Evolutionary conservation across 1,140 invertebrate genomes (phyloP).

Genomic region (Brachionus manjavacas): DNA sequence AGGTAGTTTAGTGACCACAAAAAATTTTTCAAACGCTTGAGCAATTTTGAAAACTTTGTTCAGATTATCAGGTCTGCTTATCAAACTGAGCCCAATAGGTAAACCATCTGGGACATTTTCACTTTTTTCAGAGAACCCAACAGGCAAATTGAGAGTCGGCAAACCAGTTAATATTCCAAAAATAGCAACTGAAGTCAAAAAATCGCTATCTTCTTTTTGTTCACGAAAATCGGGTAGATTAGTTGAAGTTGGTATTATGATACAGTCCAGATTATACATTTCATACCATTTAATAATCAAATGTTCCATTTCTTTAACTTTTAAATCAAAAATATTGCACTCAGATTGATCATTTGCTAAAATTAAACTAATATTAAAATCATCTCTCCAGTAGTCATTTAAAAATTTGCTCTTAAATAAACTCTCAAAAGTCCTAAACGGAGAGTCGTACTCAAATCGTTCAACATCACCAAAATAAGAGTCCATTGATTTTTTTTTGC

Average conservation of each 20-base stretch:
- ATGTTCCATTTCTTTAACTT: background rate
- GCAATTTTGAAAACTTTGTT: background rate
- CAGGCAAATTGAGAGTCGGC: background rate
- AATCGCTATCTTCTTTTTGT: background rate
- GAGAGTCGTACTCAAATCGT: conserved; percentile 22
- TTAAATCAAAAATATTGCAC: background rate
- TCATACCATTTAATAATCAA: background rate
- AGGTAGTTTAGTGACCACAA: background rate
- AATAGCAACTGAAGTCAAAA: background rate
- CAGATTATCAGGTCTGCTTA: background rate
- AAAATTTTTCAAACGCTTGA: background rate
- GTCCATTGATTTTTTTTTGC: background rate
- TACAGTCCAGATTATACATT: background rate
- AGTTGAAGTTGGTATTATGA: background rate
- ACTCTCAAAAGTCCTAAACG: background rate
- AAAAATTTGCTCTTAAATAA: conserved; percentile 8
- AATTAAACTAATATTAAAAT: background rate
- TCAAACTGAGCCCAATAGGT: background rate
- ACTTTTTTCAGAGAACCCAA: background rate
- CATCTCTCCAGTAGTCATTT: background rate
- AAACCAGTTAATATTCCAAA: background rate
- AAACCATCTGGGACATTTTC: background rate
- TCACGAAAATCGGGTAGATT: background rate
- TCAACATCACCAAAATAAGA: background rate
- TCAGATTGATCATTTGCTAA: background rate